Evolutionary conservation across 2,797 vertebrate genomes (phyloP).

Genomic region (Crenuchus spilurus): DNA sequence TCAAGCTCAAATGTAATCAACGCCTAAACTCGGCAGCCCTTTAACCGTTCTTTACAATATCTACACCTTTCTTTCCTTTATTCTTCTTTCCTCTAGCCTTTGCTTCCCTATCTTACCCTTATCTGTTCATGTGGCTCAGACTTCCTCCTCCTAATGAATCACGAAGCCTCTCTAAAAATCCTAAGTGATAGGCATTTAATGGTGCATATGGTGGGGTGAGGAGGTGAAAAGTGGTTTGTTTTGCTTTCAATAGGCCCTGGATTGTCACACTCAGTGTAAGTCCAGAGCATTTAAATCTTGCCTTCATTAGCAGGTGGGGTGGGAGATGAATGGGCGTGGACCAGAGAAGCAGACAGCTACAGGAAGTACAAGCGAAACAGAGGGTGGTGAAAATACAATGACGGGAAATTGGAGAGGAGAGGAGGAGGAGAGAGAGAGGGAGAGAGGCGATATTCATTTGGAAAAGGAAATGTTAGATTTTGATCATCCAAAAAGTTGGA

Average conservation of each 20-base stretch:
- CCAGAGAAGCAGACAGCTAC: slow-evolving; percentile 66
- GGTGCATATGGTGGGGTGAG: slow-evolving; percentile 69
- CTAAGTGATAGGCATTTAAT: too few relatives aligned
- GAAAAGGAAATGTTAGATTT: background rate
- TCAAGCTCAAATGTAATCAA: background rate
- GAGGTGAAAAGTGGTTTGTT: slow-evolving; percentile 76
- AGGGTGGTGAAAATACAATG: slow-evolving; percentile 68
- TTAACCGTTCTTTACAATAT: background rate
- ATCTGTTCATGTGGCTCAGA: slow-evolving; percentile 81
- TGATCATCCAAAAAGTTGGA: too few relatives aligned
- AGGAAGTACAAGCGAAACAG: slow-evolving; percentile 68
- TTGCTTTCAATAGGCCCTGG: slow-evolving; percentile 77
- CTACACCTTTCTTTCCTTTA: background rate
- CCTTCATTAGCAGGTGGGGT: slow-evolving; percentile 39
- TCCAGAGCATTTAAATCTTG: background rate
- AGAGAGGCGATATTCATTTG: background rate
- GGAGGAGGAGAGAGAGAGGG: slow-evolving; percentile 43
- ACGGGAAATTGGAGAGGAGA: slow-evolving; percentile 68
- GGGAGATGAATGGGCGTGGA: slow-evolving; percentile 68
- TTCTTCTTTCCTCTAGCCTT: slow-evolving; percentile 54
- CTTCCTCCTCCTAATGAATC: slow-evolving; percentile 88
- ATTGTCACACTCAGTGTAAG: slow-evolving; percentile 16
- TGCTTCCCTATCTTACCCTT: slow-evolving; percentile 65
- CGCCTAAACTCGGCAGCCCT: slow-evolving; percentile 8
- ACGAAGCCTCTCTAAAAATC: slow-evolving; percentile 78